Evolutionary conservation across 2,888 invertebrate genomes (phyloP), one percentile per base, ranked within the genome.

Genomic region (Agonopterix arenella): DNA sequence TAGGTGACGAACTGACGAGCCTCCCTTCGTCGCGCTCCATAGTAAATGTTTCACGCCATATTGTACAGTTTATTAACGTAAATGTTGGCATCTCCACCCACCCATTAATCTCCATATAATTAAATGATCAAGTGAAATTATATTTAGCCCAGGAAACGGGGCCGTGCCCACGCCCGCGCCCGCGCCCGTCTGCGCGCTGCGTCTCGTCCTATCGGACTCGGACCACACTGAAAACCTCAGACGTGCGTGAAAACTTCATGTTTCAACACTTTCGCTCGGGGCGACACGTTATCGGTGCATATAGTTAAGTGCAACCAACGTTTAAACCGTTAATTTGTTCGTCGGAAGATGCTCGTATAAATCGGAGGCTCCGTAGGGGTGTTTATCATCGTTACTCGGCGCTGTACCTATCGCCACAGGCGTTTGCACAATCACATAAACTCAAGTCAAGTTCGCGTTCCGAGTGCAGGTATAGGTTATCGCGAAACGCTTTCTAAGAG

Each of bases 91-190:
- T 83, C 77, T 68, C 70, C 72, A 67, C 71, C 72, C 68, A 73
- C 71, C 78, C 77, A 86, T 88, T 86, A 83, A 88, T 88, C 86
- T 86, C 80, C 79, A 85, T 84, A 85, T 86, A 88, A 86, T 86
- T 84, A 88, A 84, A 88, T 84, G 85, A 86, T 86, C 85, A 85
- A 88, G 84, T 80, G 78, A 88, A 82, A 80, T 80, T 88, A 86
- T 85, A 85, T 88, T 84, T 88, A 86, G 85, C 83, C 59, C 70
- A 76, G 78, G 77, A 84, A 88, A 85, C 70, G 81, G 74, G 86
- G 83, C 75, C 84, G 80, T 68, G 71, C 72, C 75, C 73, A 76
- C 77, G 72, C 66, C 56, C 59, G 60, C 59, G 52, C 60, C 75
- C 84, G 80, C 67, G 71, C 72, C 75, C 73, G 76, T 76, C 71